Base-by-base conservation (phyloP, 2,113 vertebrate species). In the Rhinolophus sinicus region DNA sequence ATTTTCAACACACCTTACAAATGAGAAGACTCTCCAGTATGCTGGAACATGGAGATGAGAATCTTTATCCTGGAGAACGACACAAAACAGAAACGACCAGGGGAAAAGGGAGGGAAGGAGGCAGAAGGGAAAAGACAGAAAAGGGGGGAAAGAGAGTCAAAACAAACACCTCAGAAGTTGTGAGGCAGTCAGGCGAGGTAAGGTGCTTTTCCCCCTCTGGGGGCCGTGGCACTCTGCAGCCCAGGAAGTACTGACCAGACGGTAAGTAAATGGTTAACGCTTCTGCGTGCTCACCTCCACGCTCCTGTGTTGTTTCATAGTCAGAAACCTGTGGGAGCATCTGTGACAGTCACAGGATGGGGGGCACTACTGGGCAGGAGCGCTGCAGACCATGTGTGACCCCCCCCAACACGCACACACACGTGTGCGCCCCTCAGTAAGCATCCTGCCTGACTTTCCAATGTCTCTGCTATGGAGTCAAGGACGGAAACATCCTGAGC, bases 221-320 rank as follows among this genome's bases (percentile, higher is more conserved):
- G 0, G 44, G 4, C 50, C 24, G 1, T 5, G 0, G 28, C 47
- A 28, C 3, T 0, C 3, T 2, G 50, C 54, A 35, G 12, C 35
- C 22, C n/a, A 24, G 58, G 12, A 3, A 44, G 50, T 0, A 6
- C 8, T 3, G 10, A 14, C 60, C n/a, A 16, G 6, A 35, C 10
- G 0, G 1, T 1, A 15, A 7, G 13, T 26, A 10, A 0, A 50
- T 30, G 30, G 18, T 14, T 0, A 40, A 50, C 47, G 24, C 38
- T 21, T 40, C 70, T 1, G 15, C 7, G 28, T 15, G 11, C 78
- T 92, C 30, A 70, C 44, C 82, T 56, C 15, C 24, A 2, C 0
- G 5, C 38, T 60, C 69, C 82, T 67, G 19, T 2, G 4, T 52
- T 35, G 7, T 11, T 44, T 81, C 67, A 24, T 19, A n/a, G 14